Conservation (phyloP, 1,140 invertebrate genomes). For the Ceratosolen solmsi region DNA sequence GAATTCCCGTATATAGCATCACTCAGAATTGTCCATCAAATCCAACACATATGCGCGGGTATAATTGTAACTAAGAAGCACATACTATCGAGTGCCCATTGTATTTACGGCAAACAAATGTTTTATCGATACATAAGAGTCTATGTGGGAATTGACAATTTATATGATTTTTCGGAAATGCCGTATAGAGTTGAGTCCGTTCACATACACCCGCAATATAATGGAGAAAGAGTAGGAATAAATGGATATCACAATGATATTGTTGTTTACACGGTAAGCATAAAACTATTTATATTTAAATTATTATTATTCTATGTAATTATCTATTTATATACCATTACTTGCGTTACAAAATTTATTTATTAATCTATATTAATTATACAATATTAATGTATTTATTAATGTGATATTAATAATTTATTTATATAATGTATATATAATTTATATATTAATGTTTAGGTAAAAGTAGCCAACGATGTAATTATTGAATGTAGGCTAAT, state of each 20-base stretch:
- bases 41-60: not conserved
- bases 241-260: conserved; percentile 15
- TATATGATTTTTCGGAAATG: not conserved
- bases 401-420: too few species aligned
- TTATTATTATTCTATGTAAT: too few species aligned
- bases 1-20: not conserved
- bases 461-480: too few species aligned
- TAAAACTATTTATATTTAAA: not conserved
- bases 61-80: not conserved
- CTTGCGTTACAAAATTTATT: too few species aligned
- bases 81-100: not conserved
- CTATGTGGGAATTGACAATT: not conserved
- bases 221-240: not conserved
- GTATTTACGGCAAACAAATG: not conserved
- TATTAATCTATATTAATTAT: too few species aligned
- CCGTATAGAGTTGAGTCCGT: not conserved
- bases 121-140: not conserved
- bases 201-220: not conserved
- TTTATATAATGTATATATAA: too few species aligned
- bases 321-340: too few species aligned
- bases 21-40: not conserved
- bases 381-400: too few species aligned
- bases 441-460: too few species aligned
- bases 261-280: not conserved
- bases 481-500: too few species aligned